Evolutionary conservation across 2,113 vertebrate genomes (phyloP), one percentile per base, ranked within the genome.

Genomic region (Procapra przewalskii): DNA sequence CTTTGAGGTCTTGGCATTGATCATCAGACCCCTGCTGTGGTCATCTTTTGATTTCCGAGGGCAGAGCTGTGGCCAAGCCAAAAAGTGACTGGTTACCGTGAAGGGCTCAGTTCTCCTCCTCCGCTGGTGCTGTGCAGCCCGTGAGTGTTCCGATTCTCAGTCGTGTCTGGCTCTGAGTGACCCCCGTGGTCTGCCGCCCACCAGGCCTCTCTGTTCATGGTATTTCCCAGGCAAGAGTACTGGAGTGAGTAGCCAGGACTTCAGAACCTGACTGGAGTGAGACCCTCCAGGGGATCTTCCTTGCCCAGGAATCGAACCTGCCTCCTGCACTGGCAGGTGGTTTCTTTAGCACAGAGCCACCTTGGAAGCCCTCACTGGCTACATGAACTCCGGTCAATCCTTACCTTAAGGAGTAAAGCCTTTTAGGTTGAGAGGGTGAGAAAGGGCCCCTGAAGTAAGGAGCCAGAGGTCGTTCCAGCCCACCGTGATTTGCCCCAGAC

Each of bases 121-220:
- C 0, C 3, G 11, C 23, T 3, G 23, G 12, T 4, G 15, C 40
- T 14, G 1, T 27, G 71, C 23, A 43, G 67, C 12, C 0, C 3
- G 1, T 7, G 23, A 40, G 10, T 3, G 19, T 23, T 71, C n/a
- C 12, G 5, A 12, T 6, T 6, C 71, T 43, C 71, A 4, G 36
- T 27, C 1, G 23, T 14, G 71, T 33, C 36, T 43, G 71, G 27
- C 23, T 77, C 71, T 15, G 71, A 21, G 19, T 43, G 71, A 27
- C 21, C 36, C 36, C 36, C 36, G n/a, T 43, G 36, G 21, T 4
- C 40, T 40, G n/a, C 19, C 12, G 67, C n/a, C 10, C 67, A 12
- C 67, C n/a, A 71, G n/a, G 67, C n/a, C n/a, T 36, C n/a, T 12
- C 67, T 27, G 71, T 27, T 14, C 40, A 43, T 77, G 36, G 21